Percentiles rank a stretch among this genome's conserved stretches.
Conservation (phyloP, 2,888 invertebrate species). For the Callinectes sapidus region DNA sequence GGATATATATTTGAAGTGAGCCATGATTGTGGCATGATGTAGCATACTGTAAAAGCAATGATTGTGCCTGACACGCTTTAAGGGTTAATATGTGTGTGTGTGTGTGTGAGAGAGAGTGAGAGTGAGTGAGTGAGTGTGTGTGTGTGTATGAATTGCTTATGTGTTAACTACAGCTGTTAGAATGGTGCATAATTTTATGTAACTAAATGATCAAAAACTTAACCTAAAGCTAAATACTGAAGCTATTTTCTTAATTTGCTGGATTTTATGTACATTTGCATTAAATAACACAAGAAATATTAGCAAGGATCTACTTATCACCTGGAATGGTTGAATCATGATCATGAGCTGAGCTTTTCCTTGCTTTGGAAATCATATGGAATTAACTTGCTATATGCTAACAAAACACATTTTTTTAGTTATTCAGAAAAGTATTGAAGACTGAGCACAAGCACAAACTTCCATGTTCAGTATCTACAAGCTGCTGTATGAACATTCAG, state of each 20-base stretch:
- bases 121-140: too few species aligned
- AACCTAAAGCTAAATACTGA: neutral
- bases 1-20: too few species aligned
- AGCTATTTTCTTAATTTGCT: neutral
- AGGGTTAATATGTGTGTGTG: too few species aligned
- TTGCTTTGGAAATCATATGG: neutral
- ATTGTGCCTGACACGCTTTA: too few species aligned
- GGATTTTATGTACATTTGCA: neutral
- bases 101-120: too few species aligned
- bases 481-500: neutral
- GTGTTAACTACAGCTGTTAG: too few species aligned
- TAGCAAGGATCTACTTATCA: neutral
- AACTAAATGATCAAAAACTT: too few species aligned
- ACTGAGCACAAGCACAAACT: neutral
- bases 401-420: slow-evolving; percentile 7
- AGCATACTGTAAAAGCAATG: too few species aligned
- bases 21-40: too few species aligned
- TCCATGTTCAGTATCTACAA: neutral
- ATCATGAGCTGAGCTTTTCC: neutral
- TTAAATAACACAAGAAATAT: neutral
- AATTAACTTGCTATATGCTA: neutral
- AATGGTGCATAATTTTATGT: too few species aligned
- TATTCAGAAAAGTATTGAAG: neutral
- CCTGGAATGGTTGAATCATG: neutral
- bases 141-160: too few species aligned